Percentiles rank a stretch among this genome's conserved stretches.
phyloP scores from a whole-genome alignment of 2,797 vertebrate genomes.

The Muscicapa comitata region DNA sequence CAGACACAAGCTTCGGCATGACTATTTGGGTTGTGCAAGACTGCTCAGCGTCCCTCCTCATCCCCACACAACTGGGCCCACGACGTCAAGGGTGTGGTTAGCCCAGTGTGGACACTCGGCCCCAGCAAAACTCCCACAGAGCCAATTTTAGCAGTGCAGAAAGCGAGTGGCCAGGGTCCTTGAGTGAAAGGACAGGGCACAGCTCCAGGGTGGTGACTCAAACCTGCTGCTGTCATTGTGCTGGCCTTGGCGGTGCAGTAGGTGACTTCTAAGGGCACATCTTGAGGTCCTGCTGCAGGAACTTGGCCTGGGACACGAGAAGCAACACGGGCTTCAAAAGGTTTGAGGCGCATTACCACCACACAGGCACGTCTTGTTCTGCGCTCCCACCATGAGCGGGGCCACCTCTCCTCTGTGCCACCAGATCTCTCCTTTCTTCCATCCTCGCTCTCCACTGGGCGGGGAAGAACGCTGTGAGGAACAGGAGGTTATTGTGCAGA shows the following conservation, averaged over 20 bases:
- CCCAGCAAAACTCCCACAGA: neutral
- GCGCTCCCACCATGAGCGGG: fast-evolving
- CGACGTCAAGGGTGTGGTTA: neutral
- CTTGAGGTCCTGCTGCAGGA: neutral
- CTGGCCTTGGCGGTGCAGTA: neutral
- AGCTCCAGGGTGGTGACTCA: neutral
- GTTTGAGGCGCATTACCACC: neutral
- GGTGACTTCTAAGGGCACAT: neutral
- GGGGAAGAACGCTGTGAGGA: neutral
- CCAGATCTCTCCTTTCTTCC: neutral
- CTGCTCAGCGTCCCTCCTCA: neutral
- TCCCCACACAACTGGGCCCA: neutral
- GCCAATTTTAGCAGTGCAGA: neutral
- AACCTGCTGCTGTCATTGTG: neutral
- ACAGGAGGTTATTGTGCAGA: neutral
- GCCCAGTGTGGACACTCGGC: neutral
- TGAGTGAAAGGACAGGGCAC: neutral
- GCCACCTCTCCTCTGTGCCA: neutral
- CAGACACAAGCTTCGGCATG: neutral
- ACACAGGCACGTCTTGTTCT: neutral
- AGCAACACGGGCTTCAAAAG: neutral
- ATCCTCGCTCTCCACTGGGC: neutral
- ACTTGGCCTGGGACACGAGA: neutral
- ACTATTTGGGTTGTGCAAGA: neutral
- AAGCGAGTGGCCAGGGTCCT: neutral